These are phyloP conservation scores for Lagopus muta DNA, from an alignment of 2,113 vertebrate species.

Conservation along the genomic window DNA sequence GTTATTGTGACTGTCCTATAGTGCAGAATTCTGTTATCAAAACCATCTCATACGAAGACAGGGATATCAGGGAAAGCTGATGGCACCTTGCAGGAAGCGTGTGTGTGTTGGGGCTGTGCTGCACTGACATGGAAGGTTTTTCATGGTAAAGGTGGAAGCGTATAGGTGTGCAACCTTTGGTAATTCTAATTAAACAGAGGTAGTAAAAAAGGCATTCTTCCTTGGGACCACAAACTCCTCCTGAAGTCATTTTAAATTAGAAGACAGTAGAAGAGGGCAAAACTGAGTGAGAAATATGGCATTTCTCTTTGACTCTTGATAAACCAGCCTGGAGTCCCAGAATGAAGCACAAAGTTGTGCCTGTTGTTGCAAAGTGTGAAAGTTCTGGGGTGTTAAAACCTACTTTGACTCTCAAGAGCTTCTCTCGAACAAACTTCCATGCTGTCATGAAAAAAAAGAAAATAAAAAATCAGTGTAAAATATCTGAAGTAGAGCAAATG, in stretches of 20 bases:
- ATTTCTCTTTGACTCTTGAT: not conserved
- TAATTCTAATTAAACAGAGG: not conserved
- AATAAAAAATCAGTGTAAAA: constrained; percentile 16
- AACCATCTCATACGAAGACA: constrained; percentile 48
- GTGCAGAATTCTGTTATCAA: constrained; percentile 51
- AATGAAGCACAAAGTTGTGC: not conserved
- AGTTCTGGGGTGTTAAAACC: not conserved
- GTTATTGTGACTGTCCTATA: constrained; percentile 51
- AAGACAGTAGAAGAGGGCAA: not conserved
- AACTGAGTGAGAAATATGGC: not conserved
- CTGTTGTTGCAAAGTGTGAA: not conserved
- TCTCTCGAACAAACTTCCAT: not conserved
- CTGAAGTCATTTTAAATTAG: not conserved
- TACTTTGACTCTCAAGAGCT: not conserved
- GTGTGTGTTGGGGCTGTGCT: not conserved
- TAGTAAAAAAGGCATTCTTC: not conserved
- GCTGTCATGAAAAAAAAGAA: not conserved
- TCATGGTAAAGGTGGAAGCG: not conserved
- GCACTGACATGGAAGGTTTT: not conserved
- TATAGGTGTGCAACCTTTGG: not conserved
- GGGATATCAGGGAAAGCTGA: not conserved
- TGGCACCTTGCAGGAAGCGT: constrained; percentile 8
- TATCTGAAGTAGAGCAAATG: constrained; percentile 12
- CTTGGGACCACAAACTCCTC: not conserved
- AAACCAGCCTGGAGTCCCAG: not conserved